These are phyloP conservation scores for Trichoplusia ni DNA, from an alignment of 1,140 invertebrate species.

Conservation along the genomic window DNA sequence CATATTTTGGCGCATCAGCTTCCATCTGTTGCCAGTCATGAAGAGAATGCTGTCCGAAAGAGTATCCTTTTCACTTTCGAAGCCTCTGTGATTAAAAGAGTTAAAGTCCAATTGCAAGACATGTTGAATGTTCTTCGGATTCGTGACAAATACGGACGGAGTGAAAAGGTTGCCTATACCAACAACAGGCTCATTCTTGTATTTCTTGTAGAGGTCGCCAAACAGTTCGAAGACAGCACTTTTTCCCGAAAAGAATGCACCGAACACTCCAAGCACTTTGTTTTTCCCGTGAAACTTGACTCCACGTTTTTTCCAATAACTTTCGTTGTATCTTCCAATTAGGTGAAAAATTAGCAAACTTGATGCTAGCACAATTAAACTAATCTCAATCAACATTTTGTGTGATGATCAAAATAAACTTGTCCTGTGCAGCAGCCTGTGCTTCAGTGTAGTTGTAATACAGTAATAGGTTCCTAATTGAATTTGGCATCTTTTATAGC, in stretches of 20 bases:
- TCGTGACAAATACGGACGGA: conserved; percentile 69
- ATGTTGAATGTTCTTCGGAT: conserved; percentile 79
- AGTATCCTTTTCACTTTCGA: conserved; percentile 78
- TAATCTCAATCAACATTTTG: too few species aligned
- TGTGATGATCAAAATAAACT: too few species aligned
- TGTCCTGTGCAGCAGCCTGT: too few species aligned
- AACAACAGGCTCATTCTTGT: conserved; percentile 43
- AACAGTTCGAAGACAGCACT: conserved; percentile 41
- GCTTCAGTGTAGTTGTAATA: too few species aligned
- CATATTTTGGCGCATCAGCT: conserved; percentile 68
- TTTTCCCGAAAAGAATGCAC: conserved; percentile 31
- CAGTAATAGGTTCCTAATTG: too few species aligned
- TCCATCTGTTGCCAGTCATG: conserved; percentile 65
- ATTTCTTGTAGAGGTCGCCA: conserved; percentile 44
- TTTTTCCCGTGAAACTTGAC: conserved; percentile 32
- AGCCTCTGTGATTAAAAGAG: conserved; percentile 74
- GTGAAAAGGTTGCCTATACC: conserved; percentile 64
- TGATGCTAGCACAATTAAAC: too few species aligned
- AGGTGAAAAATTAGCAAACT: too few species aligned
- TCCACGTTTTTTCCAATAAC: conserved; percentile 45
- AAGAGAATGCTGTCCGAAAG: conserved; percentile 80
- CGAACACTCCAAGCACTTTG: conserved; percentile 37
- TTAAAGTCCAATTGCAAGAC: conserved; percentile 75
- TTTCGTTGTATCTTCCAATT: conserved; percentile 39
- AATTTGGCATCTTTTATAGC: too few species aligned